Conservation (phyloP, 2,888 invertebrate genomes). For the Hydraecia micacea region DNA sequence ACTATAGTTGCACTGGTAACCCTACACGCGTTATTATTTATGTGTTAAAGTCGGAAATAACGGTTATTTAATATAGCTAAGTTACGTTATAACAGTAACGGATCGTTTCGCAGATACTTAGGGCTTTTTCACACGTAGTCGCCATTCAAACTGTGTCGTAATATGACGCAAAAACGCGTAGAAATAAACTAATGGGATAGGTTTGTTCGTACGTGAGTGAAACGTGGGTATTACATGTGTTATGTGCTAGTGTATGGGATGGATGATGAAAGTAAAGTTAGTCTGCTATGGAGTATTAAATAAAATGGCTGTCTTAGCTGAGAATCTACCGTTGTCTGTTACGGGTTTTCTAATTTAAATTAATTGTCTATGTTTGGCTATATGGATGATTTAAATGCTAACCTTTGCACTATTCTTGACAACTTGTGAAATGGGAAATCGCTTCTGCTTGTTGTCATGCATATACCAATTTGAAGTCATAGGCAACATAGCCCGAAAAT, state of each 20-base stretch:
- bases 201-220: constrained; percentile 29
- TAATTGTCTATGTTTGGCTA: not conserved
- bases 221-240: constrained; percentile 2
- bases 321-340: not conserved
- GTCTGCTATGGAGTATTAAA: not conserved
- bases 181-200: constrained; percentile 30
- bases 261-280: not conserved
- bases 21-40: constrained; percentile 67
- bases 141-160: constrained; percentile 32
- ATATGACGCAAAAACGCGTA: constrained; percentile 21
- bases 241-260: constrained; percentile 19
- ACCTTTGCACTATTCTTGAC: not conserved
- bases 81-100: constrained; percentile 57
- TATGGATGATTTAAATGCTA: not conserved
- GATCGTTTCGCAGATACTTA: constrained; percentile 49
- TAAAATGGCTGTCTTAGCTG: no score
- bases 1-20: constrained; percentile 40
- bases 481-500: not conserved
- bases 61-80: constrained; percentile 66
- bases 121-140: constrained; percentile 48
- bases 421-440: not conserved
- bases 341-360: not conserved
- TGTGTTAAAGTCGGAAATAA: constrained; percentile 69
- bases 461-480: not conserved
- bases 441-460: not conserved